Conservation (phyloP, 2,888 invertebrate genomes). For the Heliconius cydno region DNA sequence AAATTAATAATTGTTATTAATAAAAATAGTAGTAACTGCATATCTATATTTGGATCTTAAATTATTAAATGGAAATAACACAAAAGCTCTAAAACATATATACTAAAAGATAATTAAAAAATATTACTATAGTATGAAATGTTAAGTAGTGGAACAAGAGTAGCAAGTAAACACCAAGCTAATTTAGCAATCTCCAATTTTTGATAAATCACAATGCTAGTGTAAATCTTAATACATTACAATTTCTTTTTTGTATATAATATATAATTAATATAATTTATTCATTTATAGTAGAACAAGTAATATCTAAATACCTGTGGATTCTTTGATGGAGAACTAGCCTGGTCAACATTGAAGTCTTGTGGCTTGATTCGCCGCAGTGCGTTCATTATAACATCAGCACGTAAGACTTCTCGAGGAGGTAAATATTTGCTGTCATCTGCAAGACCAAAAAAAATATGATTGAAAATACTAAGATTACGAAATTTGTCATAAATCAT, state of each 20-base stretch:
- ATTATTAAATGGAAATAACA: too few species aligned
- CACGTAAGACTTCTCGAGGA: slow-evolving; percentile 69
- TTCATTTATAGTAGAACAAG: neutral
- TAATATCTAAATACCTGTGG: slow-evolving; percentile 57
- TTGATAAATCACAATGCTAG: too few species aligned
- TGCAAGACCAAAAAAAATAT: slow-evolving; percentile 50
- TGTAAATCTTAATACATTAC: neutral
- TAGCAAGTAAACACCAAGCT: neutral
- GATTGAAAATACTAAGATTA: neutral
- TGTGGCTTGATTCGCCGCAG: slow-evolving; percentile 65
- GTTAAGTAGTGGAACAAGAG: neutral
- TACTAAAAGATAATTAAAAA: neutral
- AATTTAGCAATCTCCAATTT: too few species aligned
- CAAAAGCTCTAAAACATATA: neutral
- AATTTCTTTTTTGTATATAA: neutral
- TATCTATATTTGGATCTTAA: too few species aligned
- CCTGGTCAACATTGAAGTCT: slow-evolving; percentile 70
- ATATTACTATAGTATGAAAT: neutral
- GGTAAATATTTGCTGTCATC: slow-evolving; percentile 74
- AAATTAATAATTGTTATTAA: too few species aligned
- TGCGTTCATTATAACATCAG: slow-evolving; percentile 71
- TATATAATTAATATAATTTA: too few species aligned
- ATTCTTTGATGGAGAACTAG: slow-evolving; percentile 62
- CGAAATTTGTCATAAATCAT: too few species aligned
- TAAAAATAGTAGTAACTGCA: too few species aligned